These are phyloP conservation scores for Stenolophus ochropezus DNA, from an alignment of 2,888 invertebrate species.

Conservation along the genomic window DNA sequence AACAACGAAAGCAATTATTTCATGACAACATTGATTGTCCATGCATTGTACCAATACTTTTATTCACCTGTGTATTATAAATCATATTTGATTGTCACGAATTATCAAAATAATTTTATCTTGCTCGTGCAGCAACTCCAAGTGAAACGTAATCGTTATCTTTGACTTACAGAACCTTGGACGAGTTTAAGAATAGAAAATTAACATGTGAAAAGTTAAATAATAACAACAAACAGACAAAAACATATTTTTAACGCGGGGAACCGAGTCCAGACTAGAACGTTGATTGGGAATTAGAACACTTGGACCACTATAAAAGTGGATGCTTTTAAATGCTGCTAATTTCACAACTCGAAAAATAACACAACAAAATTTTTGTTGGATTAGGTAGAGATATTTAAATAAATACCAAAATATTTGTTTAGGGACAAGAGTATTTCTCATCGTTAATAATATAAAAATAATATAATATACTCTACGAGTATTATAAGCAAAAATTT, in stretches of 20 bases:
- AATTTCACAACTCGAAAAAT: neutral
- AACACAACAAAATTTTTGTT: neutral
- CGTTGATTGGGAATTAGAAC: neutral
- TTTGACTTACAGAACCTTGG: slow-evolving; percentile 52
- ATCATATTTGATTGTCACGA: neutral
- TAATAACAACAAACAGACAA: slow-evolving; percentile 47
- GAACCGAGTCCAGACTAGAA: neutral
- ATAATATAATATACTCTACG: too few species aligned
- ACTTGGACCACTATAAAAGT: too few species aligned
- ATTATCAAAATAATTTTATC: slow-evolving; percentile 48
- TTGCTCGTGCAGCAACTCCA: slow-evolving; percentile 13
- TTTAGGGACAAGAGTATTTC: too few species aligned
- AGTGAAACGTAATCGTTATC: slow-evolving; percentile 47
- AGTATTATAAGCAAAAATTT: too few species aligned
- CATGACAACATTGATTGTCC: neutral
- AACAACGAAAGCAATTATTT: too few species aligned
- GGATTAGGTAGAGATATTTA: too few species aligned
- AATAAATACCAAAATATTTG: too few species aligned
- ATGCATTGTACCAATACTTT: neutral
- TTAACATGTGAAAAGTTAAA: slow-evolving; percentile 53
- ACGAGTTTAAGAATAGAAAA: slow-evolving; percentile 50
- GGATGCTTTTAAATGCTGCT: too few species aligned
- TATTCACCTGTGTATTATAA: neutral
- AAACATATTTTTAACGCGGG: slow-evolving; percentile 41
- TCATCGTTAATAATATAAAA: too few species aligned